Base-by-base conservation (phyloP, 2,888 invertebrate species). In the Neuroscelio doddi region DNA sequence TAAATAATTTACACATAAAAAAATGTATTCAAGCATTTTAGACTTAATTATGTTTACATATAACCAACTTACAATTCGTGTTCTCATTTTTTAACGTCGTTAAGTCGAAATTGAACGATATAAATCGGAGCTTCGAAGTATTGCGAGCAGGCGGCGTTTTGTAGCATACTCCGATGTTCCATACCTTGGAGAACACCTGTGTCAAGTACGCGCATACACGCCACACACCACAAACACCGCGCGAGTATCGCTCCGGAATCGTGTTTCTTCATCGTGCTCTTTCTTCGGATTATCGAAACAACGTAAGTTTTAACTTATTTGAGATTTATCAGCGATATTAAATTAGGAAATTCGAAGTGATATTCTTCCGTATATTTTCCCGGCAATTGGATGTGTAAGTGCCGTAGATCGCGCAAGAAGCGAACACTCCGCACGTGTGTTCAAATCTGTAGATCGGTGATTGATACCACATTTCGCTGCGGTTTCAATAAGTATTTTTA, bases 141-240 rank as follows among this genome's bases (percentile, higher is more conserved):
- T 57, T 71, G 75, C 77, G 76, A 79, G 79, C 71, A 82, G 82
- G 74, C 78, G 80, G 80, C 81, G 64, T 53, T 64, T n/a, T 52
- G 12, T 14, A 32, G 41, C 53, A 29, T 36, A 32, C 27, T 51
- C 45, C 41, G 47, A 12, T 30, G 34, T 58, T 69, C 62, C 70
- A 68, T 75, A 77, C 75, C 77, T 78, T 77, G 78, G 70, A 69
- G 58, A 74, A 71, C 78, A 78, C 78, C 80, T 80, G 80, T 80
- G 80, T 80, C 80, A 80, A 80, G 80, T 76, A 70, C 74, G 72
- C 71, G 68, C 62, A 69, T 55, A 69, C 73, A 70, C 66, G 68
- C 59, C 65, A 70, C 69, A 57, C 65, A 68, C 70, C 72, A 74
- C 73, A 75, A 71, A 72, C 70, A 70, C 73, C 69, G 62, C 69